These are phyloP conservation scores for Campaea margaritaria DNA, from an alignment of 2,888 invertebrate genomes.

Conservation along the genomic window DNA sequence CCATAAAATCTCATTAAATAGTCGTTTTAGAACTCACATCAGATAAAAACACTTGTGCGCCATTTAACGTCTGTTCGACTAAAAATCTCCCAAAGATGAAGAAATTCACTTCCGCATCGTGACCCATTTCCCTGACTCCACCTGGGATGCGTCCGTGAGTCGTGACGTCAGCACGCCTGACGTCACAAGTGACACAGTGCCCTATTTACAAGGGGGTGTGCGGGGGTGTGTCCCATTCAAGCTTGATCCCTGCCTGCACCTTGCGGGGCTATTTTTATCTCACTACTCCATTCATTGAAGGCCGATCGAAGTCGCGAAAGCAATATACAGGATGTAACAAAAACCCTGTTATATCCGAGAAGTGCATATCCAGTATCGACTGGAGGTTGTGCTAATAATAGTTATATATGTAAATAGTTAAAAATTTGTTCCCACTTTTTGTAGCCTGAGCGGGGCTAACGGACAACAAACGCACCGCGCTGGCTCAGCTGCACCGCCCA, in stretches of 20 bases:
- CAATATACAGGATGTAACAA: too few relatives aligned
- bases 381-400: too few relatives aligned
- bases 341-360: too few relatives aligned
- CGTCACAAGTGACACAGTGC: conserved; percentile 77
- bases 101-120: conserved; percentile 48
- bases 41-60: background rate
- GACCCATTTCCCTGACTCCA: conserved; percentile 51
- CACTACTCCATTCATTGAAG: conserved; percentile 77
- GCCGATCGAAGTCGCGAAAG: conserved; percentile 43
- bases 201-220: conserved; percentile 62
- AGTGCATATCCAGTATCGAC: too few relatives aligned
- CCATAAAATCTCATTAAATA: too few relatives aligned
- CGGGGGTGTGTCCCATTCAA: conserved; percentile 71
- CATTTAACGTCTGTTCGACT: conserved; percentile 10
- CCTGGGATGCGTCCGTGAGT: conserved; percentile 74
- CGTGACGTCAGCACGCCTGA: conserved; percentile 69
- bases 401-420: too few relatives aligned
- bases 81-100: conserved; percentile 21
- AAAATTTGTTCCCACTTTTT: too few relatives aligned
- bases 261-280: conserved; percentile 69
- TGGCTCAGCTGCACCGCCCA: too few relatives aligned
- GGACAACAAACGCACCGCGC: too few relatives aligned
- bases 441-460: too few relatives aligned
- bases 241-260: conserved; percentile 69
- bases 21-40: background rate